These are phyloP conservation scores for Sogatella furcifera DNA, from an alignment of 1,140 invertebrate species.

Conservation along the genomic window DNA sequence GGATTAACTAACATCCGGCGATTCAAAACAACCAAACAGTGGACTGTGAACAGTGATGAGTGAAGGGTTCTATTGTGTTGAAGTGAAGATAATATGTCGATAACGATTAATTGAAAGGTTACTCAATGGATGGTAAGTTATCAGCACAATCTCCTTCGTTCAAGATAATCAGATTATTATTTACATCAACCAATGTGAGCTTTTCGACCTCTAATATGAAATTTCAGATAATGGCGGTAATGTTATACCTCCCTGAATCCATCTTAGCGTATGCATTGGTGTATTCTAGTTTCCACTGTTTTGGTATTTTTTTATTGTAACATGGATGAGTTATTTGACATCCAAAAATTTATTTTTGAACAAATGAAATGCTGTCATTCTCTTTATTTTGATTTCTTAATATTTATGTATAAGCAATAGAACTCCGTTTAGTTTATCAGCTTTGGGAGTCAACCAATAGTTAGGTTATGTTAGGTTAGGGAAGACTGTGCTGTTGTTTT, in stretches of 20 bases:
- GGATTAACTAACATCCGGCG: constrained; percentile 19
- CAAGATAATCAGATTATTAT: not conserved
- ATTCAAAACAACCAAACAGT: constrained; percentile 23
- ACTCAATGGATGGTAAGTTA: constrained; percentile 21
- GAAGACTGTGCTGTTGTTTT: not conserved
- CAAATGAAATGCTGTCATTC: too few species aligned
- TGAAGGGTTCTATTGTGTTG: constrained; percentile 19
- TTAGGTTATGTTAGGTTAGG: constrained; percentile 6
- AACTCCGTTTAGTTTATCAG: not conserved
- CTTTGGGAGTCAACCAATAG: not conserved
- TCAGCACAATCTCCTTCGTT: not conserved
- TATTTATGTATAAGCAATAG: too few species aligned
- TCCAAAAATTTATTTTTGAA: too few species aligned
- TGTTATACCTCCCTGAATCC: not conserved
- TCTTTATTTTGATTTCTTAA: too few species aligned
- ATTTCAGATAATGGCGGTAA: constrained; percentile 10
- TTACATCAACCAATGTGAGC: not conserved
- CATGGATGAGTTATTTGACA: too few species aligned
- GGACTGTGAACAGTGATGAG: not conserved
- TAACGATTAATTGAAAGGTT: constrained; percentile 8
- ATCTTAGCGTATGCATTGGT: not conserved
- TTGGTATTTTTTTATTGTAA: too few species aligned
- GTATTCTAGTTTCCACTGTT: too few species aligned
- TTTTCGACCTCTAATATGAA: not conserved
- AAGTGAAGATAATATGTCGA: constrained; percentile 11